Percentiles rank a stretch among this genome's conserved stretches.
phyloP scores from a whole-genome alignment of 2,797 vertebrate genomes.

The Macropodus opercularis region DNA sequence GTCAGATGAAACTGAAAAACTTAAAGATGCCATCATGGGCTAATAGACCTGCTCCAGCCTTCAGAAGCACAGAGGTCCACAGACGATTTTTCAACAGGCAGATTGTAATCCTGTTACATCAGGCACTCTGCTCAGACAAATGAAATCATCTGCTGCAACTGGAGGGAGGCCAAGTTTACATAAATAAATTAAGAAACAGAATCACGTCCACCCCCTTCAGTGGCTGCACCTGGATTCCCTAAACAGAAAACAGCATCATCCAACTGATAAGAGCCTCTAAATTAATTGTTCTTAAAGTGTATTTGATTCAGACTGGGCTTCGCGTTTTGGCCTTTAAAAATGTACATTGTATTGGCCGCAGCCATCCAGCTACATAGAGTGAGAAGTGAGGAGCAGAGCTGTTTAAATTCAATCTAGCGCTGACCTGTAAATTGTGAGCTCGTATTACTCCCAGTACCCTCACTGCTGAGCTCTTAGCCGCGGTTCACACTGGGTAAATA shows the following conservation, averaged over 20 bases:
- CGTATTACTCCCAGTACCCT: neutral
- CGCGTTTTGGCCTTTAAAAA: constrained; percentile 23
- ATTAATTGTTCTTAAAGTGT: constrained; percentile 59
- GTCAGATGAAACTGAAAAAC: constrained; percentile 23
- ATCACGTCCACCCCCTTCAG: constrained; percentile 75
- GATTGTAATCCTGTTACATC: constrained; percentile 79
- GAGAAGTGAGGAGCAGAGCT: neutral
- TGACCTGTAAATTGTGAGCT: neutral
- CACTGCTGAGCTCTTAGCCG: no score
- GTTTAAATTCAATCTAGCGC: constrained; percentile 6
- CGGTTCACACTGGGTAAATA: no score
- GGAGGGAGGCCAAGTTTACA: constrained; percentile 77
- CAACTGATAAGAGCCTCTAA: constrained; percentile 66
- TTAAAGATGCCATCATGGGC: constrained; percentile 36
- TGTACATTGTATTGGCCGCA: constrained; percentile 16
- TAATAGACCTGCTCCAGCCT: constrained; percentile 61
- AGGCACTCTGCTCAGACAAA: constrained; percentile 77
- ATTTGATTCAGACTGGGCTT: constrained; percentile 40
- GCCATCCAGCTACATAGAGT: constrained; percentile 13
- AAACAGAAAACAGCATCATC: constrained; percentile 63
- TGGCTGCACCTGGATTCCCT: constrained; percentile 71
- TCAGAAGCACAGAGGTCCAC: constrained; percentile 59
- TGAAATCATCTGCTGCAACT: constrained; percentile 78
- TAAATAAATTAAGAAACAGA: constrained; percentile 81
- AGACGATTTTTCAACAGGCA: constrained; percentile 71